phyloP scores from a whole-genome alignment of 1,140 invertebrate genomes.

The Arctopsyche grandis region DNA sequence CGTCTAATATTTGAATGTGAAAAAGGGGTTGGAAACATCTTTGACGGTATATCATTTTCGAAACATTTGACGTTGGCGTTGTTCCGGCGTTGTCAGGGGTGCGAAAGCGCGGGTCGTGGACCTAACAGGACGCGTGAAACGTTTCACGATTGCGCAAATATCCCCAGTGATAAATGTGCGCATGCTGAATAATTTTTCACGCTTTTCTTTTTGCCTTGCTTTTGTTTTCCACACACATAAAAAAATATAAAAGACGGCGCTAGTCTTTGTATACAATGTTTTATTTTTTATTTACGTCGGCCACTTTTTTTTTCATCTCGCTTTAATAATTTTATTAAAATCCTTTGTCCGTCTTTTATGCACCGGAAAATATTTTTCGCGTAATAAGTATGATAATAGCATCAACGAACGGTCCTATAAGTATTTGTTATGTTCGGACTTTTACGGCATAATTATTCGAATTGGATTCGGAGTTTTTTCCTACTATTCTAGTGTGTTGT shows the following conservation, averaged over 20 bases:
- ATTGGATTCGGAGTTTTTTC: neutral
- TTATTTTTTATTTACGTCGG: too few species aligned
- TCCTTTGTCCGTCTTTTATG: too few species aligned
- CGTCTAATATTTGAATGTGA: too few species aligned
- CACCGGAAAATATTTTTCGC: too few species aligned
- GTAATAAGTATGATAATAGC: too few species aligned
- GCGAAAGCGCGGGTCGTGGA: neutral
- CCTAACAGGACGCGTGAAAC: constrained; percentile 34
- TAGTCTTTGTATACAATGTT: too few species aligned
- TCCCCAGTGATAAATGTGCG: constrained; percentile 38
- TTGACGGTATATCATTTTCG: constrained; percentile 36
- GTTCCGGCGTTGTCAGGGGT: constrained; percentile 27
- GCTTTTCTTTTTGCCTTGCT: constrained; percentile 18
- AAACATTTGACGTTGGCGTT: constrained; percentile 45
- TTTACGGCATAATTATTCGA: neutral
- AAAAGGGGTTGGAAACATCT: too few species aligned
- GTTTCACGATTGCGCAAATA: constrained; percentile 39
- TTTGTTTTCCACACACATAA: neutral
- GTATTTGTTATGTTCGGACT: neutral
- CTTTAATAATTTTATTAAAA: too few species aligned
- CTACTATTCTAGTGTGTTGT: neutral
- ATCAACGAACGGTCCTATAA: too few species aligned
- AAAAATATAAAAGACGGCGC: neutral
- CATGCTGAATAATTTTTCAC: constrained; percentile 13
- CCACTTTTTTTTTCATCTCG: too few species aligned